These are phyloP conservation scores for Lamproptera curius DNA, from an alignment of 2,888 invertebrate species.

Conservation along the genomic window DNA sequence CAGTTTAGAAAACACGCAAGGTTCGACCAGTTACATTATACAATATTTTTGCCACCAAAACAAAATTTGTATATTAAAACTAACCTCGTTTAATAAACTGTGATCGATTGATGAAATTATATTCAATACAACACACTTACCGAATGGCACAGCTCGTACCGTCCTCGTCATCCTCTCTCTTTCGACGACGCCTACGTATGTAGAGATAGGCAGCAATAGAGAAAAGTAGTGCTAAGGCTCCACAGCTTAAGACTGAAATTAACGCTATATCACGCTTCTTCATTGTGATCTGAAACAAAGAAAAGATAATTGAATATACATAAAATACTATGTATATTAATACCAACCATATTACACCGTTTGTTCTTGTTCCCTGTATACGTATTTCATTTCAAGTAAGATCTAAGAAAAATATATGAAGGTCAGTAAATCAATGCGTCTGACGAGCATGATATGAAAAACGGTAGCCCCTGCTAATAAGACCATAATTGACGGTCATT, in stretches of 20 bases:
- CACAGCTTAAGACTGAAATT: conserved; percentile 80
- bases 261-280: conserved; percentile 83
- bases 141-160: conserved; percentile 74
- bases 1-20: too few species aligned
- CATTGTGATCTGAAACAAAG: conserved; percentile 78
- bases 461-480: too few species aligned
- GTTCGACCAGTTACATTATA: background rate
- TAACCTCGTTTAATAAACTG: background rate
- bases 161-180: conserved; percentile 76
- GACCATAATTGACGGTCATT: too few species aligned
- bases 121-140: conserved; percentile 24
- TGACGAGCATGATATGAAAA: too few species aligned
- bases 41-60: background rate
- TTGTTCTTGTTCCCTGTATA: too few species aligned
- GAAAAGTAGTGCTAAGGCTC: conserved; percentile 78
- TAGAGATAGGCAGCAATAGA: conserved; percentile 78
- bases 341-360: too few species aligned
- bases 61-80: background rate
- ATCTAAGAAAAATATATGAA: too few species aligned
- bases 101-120: background rate
- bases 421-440: too few species aligned
- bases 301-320: too few species aligned
- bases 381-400: too few species aligned
- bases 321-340: too few species aligned
- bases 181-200: conserved; percentile 76